Percentiles rank a stretch among this genome's conserved stretches.
Evolutionary conservation across 2,113 vertebrate species (phyloP).

Genomic region (Tetrao urogallus): DNA sequence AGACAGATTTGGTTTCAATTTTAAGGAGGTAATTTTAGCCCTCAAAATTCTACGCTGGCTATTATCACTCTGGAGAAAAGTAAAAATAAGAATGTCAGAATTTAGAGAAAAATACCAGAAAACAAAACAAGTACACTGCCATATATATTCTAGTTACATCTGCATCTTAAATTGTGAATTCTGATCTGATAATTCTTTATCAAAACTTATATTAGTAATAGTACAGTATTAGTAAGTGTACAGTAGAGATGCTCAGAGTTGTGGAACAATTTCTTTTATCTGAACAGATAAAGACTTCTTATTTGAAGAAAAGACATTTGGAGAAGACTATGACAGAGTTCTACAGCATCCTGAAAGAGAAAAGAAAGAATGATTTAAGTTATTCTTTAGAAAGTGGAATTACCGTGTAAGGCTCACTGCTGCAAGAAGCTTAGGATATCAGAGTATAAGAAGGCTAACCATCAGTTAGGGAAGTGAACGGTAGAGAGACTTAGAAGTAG

Average conservation of each 20-base stretch:
- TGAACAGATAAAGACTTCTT: neutral
- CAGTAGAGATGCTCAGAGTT: neutral
- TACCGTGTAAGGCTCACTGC: neutral
- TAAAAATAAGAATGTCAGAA: neutral
- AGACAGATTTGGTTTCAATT: neutral
- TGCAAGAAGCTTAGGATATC: neutral
- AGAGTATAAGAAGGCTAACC: neutral
- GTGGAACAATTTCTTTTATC: neutral
- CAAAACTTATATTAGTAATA: neutral
- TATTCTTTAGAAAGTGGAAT: neutral
- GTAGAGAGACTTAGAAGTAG: neutral
- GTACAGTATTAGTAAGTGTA: neutral
- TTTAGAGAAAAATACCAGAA: neutral
- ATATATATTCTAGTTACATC: neutral
- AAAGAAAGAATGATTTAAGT: neutral
- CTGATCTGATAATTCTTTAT: neutral
- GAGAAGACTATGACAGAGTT: neutral
- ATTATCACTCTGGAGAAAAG: too few species aligned
- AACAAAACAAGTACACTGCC: neutral
- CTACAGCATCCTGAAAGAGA: neutral
- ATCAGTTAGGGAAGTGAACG: neutral
- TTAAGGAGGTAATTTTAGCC: neutral
- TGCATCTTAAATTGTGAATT: neutral
- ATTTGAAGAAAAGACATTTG: neutral
- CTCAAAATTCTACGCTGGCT: neutral